Percentiles rank a stretch among this genome's conserved stretches.
Evolutionary conservation across 2,888 invertebrate genomes (phyloP).

Genomic region (Eupithecia subfuscata): DNA sequence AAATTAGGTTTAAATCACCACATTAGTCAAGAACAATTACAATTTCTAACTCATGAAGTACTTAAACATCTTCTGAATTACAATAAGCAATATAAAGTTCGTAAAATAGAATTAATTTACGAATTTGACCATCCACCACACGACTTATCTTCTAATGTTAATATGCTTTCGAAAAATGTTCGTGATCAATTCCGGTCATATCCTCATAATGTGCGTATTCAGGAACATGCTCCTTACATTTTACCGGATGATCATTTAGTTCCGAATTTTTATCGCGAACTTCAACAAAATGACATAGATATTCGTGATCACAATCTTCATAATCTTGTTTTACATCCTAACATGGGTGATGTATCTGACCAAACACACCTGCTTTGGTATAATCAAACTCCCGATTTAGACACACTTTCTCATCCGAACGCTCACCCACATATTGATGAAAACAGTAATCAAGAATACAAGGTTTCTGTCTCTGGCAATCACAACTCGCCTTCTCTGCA

Average conservation of each 20-base stretch:
- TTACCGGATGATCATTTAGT: neutral
- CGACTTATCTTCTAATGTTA: neutral
- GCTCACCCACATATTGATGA: neutral
- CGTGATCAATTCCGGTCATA: neutral
- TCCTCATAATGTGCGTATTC: neutral
- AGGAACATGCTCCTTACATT: neutral
- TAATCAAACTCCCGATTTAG: neutral
- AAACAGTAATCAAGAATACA: neutral
- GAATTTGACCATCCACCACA: slow-evolving; percentile 12
- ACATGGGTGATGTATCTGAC: neutral
- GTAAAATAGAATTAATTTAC: slow-evolving; percentile 8
- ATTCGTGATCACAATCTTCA: neutral
- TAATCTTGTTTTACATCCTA: neutral
- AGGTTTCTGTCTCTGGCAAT: neutral
- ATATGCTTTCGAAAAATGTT: neutral
- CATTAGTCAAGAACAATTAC: neutral
- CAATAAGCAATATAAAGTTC: slow-evolving; percentile 5
- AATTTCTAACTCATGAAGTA: slow-evolving; percentile 4
- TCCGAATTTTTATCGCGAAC: neutral
- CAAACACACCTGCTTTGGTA: neutral
- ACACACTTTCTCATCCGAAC: neutral
- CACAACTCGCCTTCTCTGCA: neutral
- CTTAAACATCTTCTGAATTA: slow-evolving; percentile 10
- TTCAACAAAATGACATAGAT: neutral
- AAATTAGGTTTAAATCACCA: neutral